These are phyloP conservation scores for Laothoe populi DNA, from an alignment of 2,888 invertebrate species.

Conservation along the genomic window DNA sequence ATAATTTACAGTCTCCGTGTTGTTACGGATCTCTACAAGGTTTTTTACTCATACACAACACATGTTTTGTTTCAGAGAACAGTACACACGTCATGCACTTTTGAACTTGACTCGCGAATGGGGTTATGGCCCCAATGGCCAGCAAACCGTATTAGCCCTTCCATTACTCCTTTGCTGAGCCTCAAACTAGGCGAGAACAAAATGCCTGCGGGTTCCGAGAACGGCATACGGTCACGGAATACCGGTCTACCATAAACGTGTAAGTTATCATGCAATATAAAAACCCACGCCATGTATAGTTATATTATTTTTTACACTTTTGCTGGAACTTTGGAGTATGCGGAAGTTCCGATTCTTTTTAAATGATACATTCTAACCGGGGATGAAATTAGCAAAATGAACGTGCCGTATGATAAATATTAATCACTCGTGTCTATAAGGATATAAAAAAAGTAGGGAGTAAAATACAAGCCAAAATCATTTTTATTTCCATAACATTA, in stretches of 20 bases:
- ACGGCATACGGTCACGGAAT: background rate
- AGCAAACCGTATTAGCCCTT: conserved; percentile 1
- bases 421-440: too few relatives aligned
- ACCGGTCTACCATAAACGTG: conserved; percentile 6
- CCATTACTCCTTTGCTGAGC: background rate
- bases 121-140: background rate
- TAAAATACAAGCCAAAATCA: too few relatives aligned
- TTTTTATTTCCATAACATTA: too few relatives aligned
- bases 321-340: too few relatives aligned
- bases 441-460: too few relatives aligned
- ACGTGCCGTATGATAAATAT: too few relatives aligned
- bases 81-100: conserved; percentile 7
- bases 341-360: too few relatives aligned
- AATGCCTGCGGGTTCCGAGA: background rate
- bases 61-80: conserved; percentile 11
- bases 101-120: conserved; percentile 12
- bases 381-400: too few relatives aligned
- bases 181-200: conserved; percentile 1
- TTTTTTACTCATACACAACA: background rate
- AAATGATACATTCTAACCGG: too few relatives aligned
- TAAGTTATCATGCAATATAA: conserved; percentile 19
- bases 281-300: conserved; percentile 5
- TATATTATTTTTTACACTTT: background rate
- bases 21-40: background rate
- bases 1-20: background rate